Conservation (phyloP, 2,113 vertebrate genomes). For the Caretta caretta region DNA sequence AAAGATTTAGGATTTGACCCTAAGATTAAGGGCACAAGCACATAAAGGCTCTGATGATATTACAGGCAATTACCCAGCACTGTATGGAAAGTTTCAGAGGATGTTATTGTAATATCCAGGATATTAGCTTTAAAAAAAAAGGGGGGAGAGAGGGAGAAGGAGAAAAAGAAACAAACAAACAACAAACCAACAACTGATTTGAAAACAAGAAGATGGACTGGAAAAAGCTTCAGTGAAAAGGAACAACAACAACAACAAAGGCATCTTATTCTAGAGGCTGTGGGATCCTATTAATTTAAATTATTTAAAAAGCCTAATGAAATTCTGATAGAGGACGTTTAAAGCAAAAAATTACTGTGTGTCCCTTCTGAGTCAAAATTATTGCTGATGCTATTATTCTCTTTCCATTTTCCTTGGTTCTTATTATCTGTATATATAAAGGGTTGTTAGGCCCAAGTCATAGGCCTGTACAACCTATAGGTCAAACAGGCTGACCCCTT, state of each 20-base stretch:
- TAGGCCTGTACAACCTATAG: neutral
- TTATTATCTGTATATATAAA: neutral
- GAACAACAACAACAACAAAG: neutral
- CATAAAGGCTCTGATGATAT: neutral
- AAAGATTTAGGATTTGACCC: conserved; percentile 29
- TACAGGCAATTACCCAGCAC: conserved; percentile 12
- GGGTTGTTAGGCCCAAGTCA: neutral
- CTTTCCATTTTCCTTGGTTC: neutral
- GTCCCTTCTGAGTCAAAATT: neutral
- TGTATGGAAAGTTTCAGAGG: neutral
- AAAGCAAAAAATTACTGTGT: neutral
- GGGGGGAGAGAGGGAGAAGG: neutral
- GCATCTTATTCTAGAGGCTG: neutral
- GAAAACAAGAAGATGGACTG: conserved; percentile 12
- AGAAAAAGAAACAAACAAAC: neutral
- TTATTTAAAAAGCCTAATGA: neutral
- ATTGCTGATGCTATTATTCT: neutral
- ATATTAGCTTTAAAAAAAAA: neutral
- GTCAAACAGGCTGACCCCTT: neutral
- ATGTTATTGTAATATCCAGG: neutral
- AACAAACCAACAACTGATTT: neutral
- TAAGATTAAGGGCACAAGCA: conserved; percentile 5
- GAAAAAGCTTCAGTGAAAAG: neutral
- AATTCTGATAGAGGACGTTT: neutral
- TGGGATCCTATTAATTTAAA: neutral